Percentiles rank a stretch among this genome's conserved stretches.
Conservation (phyloP, 2,888 invertebrate genomes). For the Malachius bipustulatus region DNA sequence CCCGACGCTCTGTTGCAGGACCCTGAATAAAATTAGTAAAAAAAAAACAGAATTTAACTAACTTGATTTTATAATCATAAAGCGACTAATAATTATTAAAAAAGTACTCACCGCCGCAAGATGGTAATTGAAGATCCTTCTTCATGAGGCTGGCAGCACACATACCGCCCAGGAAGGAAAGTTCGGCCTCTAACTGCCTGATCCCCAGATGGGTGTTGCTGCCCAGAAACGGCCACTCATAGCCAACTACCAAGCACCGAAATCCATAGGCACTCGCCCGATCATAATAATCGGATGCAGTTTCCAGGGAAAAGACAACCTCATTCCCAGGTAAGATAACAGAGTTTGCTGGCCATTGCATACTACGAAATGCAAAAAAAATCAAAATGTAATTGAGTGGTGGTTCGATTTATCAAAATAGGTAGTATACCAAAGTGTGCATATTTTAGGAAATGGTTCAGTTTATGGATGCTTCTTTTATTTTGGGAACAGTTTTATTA, state of each 20-base stretch:
- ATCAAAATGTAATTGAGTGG: too few relatives aligned
- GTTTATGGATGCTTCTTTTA: too few relatives aligned
- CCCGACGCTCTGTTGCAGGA: too few relatives aligned
- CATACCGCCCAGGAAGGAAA: slow-evolving; percentile 81
- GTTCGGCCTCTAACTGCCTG: slow-evolving; percentile 74
- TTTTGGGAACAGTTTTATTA: too few relatives aligned
- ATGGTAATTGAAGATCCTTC: slow-evolving; percentile 60
- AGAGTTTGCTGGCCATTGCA: slow-evolving; percentile 79
- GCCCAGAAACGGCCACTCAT: slow-evolving; percentile 57
- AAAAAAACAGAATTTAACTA: too few relatives aligned
- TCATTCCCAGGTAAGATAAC: slow-evolving; percentile 86
- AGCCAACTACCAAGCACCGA: slow-evolving; percentile 71
- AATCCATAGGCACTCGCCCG: slow-evolving; percentile 68
- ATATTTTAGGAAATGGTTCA: too few relatives aligned
- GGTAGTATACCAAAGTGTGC: too few relatives aligned
- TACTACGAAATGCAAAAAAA: slow-evolving; percentile 28
- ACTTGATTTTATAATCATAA: too few relatives aligned
- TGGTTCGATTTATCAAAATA: too few relatives aligned
- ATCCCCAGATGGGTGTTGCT: slow-evolving; percentile 39
- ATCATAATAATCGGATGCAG: slow-evolving; percentile 90
- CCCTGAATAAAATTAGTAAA: too few relatives aligned
- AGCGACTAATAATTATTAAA: slow-evolving; percentile 2
- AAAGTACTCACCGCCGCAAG: slow-evolving; percentile 39
- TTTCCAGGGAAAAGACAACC: slow-evolving; percentile 90
- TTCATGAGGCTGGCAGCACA: slow-evolving; percentile 84